Evolutionary conservation across 1,140 invertebrate species (phyloP).

Genomic region (Trichonephila clavata): DNA sequence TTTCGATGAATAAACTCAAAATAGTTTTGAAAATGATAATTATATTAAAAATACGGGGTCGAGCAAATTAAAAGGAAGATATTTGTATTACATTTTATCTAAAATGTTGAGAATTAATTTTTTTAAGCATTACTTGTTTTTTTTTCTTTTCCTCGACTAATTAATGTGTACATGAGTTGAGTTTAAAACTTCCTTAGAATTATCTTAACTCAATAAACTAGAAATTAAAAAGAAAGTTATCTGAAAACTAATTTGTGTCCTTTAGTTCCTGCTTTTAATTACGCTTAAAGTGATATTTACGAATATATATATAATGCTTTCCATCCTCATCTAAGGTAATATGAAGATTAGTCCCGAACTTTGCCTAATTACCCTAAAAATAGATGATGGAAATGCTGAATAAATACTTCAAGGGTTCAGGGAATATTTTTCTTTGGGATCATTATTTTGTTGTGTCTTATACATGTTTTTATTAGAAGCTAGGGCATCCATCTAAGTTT

Average conservation of each 20-base stretch:
- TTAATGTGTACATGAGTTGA: neutral
- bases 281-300: constrained; percentile 38
- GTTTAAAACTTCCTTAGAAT: neutral
- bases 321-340: neutral
- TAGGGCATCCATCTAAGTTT: neutral
- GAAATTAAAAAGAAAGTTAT: neutral
- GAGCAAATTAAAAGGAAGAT: too few species aligned
- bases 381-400: constrained; percentile 36
- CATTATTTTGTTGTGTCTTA: neutral
- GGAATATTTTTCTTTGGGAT: neutral
- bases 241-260: neutral
- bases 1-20: too few species aligned
- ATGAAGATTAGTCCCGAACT: constrained; percentile 33
- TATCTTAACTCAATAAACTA: neutral
- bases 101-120: too few species aligned
- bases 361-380: constrained; percentile 47
- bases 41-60: too few species aligned
- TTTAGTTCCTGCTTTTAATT: constrained; percentile 30
- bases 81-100: too few species aligned
- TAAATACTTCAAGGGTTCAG: neutral
- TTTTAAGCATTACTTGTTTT: too few species aligned
- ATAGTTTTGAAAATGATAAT: too few species aligned
- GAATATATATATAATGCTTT: constrained; percentile 29
- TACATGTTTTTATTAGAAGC: constrained; percentile 43
- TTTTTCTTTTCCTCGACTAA: neutral